Conservation (phyloP, 2,113 vertebrate species). For the Psittacula cyanocephala region DNA sequence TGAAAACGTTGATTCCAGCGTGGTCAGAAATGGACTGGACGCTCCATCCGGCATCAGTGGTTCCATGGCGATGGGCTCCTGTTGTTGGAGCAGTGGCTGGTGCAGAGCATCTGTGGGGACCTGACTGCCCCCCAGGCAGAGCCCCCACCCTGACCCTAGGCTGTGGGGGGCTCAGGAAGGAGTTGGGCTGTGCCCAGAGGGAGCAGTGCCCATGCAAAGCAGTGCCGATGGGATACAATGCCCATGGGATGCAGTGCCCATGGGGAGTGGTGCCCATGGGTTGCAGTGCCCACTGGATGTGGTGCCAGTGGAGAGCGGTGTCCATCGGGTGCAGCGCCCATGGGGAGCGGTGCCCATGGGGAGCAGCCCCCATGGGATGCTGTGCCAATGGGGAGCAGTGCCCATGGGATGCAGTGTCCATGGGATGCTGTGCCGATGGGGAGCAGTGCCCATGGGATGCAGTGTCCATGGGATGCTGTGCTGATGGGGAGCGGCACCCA, state of each 20-base stretch:
- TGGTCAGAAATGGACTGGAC: fast-evolving
- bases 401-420: too few relatives aligned
- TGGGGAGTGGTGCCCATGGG: not conserved
- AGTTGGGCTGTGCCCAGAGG: not conserved
- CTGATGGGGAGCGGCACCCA: too few relatives aligned
- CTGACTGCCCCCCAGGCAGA: not conserved
- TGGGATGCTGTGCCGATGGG: too few relatives aligned
- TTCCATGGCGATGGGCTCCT: fast-evolving
- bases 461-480: too few relatives aligned
- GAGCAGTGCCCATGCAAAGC: not conserved
- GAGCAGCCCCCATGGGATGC: too few relatives aligned
- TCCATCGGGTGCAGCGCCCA: not conserved
- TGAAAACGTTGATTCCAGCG: fast-evolving
- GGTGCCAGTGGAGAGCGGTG: too few relatives aligned
- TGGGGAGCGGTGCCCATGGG: too few relatives aligned
- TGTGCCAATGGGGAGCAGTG: too few relatives aligned
- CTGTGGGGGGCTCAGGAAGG: not conserved
- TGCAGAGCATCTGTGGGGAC: not conserved
- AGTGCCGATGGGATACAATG: too few relatives aligned
- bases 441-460: too few relatives aligned
- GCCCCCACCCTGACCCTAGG: not conserved
- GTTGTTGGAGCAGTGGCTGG: not conserved
- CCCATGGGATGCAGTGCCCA: too few relatives aligned
- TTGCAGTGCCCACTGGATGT: too few relatives aligned
- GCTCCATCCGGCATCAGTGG: fast-evolving